Conservation (phyloP, 2,888 invertebrate species). For the Troilus luridus region DNA sequence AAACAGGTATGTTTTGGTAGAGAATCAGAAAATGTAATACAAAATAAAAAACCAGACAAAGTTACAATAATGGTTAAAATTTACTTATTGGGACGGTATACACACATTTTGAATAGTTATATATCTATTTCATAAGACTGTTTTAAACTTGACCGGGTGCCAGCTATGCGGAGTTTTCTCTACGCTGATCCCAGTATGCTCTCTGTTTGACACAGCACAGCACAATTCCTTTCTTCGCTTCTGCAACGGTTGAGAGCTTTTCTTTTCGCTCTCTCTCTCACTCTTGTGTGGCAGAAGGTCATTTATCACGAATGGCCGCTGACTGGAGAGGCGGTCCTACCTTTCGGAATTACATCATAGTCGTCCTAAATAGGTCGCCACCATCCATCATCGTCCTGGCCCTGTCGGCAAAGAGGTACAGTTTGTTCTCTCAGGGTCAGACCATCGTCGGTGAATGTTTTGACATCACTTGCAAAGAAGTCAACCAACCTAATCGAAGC, state of each 20-base stretch:
- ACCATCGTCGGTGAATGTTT: background rate
- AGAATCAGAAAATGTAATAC: too few relatives aligned
- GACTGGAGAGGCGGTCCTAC: slow-evolving; percentile 24
- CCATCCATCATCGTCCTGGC: slow-evolving; percentile 9
- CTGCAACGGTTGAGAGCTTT: slow-evolving; percentile 18
- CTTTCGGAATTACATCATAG: slow-evolving; percentile 37
- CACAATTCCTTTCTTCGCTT: slow-evolving; percentile 27
- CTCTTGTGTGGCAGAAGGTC: background rate
- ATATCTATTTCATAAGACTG: background rate
- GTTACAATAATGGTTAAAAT: too few relatives aligned
- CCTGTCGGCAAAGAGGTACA: slow-evolving; percentile 16
- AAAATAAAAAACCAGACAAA: too few relatives aligned
- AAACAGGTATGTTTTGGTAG: too few relatives aligned
- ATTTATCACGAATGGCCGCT: slow-evolving; percentile 12
- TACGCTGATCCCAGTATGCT: background rate
- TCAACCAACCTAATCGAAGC: too few relatives aligned
- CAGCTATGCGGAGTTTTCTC: background rate
- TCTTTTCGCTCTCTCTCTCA: slow-evolving; percentile 6
- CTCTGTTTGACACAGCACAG: background rate
- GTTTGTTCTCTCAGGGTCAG: background rate
- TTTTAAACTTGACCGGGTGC: background rate
- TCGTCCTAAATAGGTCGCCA: background rate
- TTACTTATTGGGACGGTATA: too few relatives aligned
- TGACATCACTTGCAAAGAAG: background rate
- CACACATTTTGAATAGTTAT: too few relatives aligned